Conservation (phyloP, 2,888 invertebrate species). For the Drosophila pullipes region DNA sequence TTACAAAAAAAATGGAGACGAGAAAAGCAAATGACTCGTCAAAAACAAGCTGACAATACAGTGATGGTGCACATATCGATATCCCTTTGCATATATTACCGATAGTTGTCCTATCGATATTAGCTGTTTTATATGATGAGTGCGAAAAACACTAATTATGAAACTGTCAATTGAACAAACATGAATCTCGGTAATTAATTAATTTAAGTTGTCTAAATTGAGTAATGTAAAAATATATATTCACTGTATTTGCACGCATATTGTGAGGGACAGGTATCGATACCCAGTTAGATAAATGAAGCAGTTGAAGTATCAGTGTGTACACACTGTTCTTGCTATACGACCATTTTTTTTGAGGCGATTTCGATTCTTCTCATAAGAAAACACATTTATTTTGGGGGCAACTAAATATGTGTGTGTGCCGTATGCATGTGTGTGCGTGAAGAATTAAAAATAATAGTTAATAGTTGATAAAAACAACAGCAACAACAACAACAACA, state of each 20-base stretch:
- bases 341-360: conserved; percentile 66
- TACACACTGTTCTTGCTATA: conserved; percentile 55
- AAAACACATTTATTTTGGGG: conserved; percentile 67
- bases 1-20: conserved; percentile 16
- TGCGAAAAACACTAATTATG: no score
- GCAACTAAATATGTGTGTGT: conserved; percentile 61
- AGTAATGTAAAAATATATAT: background rate
- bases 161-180: background rate
- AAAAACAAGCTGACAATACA: conserved; percentile 62
- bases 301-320: conserved; percentile 42
- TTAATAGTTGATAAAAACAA: conserved; percentile 30
- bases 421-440: conserved; percentile 55
- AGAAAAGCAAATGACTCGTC: conserved; percentile 70
- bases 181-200: background rate
- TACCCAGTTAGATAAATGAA: conserved; percentile 49
- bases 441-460: conserved; percentile 49
- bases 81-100: background rate
- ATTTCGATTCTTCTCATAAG: conserved; percentile 68
- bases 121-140: background rate
- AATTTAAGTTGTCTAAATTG: background rate
- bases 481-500: conserved; percentile 29
- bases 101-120: conserved; percentile 25
- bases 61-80: conserved; percentile 28
- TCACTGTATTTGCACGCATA: background rate
- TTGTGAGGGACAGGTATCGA: conserved; percentile 35